Percentiles rank a stretch among this genome's conserved stretches.
Conservation (phyloP, 2,113 vertebrate species). For the Eudyptes chrysolophus region DNA sequence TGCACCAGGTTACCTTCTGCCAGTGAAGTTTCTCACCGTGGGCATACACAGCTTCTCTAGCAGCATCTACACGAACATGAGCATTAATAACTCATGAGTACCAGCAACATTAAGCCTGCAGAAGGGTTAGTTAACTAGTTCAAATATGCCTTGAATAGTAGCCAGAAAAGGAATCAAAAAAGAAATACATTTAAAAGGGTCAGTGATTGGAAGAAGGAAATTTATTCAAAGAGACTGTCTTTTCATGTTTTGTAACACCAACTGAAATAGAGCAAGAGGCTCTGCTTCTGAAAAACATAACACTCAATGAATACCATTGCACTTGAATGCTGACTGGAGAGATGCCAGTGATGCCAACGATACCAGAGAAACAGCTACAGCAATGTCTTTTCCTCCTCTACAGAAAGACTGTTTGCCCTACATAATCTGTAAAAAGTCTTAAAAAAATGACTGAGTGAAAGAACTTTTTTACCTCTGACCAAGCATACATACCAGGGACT, state of each 20-base stretch:
- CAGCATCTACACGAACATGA: background rate
- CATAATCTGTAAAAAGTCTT: background rate
- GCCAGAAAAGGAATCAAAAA: background rate
- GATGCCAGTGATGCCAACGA: background rate
- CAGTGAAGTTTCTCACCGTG: background rate
- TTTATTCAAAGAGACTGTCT: background rate
- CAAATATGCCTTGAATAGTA: background rate
- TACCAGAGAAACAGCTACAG: background rate
- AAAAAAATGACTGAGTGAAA: background rate
- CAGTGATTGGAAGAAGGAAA: background rate
- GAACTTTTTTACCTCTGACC: background rate
- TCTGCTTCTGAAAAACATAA: background rate
- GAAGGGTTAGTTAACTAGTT: background rate
- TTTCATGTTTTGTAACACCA: background rate
- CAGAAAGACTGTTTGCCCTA: background rate
- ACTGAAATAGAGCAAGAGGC: background rate
- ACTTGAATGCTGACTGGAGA: constrained; percentile 15
- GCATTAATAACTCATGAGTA: background rate
- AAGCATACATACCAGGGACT: rapidly evolving
- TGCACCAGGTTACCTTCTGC: background rate
- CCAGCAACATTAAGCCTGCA: background rate
- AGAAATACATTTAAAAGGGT: background rate
- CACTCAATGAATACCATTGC: background rate
- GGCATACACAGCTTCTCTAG: background rate
- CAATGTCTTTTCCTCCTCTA: background rate